Conservation (phyloP, 2,888 invertebrate species). For the Drosophila borborema region DNA sequence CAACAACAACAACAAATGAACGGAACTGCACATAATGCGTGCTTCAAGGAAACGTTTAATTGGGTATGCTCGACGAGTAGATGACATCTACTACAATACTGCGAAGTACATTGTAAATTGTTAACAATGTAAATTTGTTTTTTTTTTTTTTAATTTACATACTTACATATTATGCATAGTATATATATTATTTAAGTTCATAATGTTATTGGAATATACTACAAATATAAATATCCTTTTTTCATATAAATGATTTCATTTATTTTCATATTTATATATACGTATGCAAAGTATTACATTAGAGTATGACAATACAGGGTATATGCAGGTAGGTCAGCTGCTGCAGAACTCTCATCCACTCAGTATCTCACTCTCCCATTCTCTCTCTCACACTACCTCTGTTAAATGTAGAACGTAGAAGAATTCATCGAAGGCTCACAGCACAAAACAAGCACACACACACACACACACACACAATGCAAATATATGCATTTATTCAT, state of each 20-base stretch:
- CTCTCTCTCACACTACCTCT: not conserved
- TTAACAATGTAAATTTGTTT: too few species aligned
- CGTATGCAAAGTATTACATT: not conserved
- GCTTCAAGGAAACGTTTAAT: not conserved
- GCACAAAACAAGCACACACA: not conserved
- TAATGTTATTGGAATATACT: not conserved
- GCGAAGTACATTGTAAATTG: not conserved
- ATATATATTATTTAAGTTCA: too few species aligned
- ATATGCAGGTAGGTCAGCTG: not conserved
- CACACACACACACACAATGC: too few species aligned
- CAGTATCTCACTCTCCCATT: not conserved
- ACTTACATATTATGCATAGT: too few species aligned
- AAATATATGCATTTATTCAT: not conserved
- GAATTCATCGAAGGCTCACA: slow-evolving; percentile 7
- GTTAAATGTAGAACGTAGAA: slow-evolving; percentile 13
- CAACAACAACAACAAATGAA: not conserved
- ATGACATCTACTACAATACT: not conserved
- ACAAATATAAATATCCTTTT: not conserved
- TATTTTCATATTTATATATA: too few species aligned
- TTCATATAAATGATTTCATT: too few species aligned
- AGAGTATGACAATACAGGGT: not conserved
- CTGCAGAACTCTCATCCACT: not conserved
- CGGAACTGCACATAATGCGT: slow-evolving; percentile 4
- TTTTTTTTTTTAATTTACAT: not conserved
- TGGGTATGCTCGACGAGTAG: not conserved